phyloP scores from a whole-genome alignment of 2,113 vertebrate genomes.

The Macrotis lagotis region DNA sequence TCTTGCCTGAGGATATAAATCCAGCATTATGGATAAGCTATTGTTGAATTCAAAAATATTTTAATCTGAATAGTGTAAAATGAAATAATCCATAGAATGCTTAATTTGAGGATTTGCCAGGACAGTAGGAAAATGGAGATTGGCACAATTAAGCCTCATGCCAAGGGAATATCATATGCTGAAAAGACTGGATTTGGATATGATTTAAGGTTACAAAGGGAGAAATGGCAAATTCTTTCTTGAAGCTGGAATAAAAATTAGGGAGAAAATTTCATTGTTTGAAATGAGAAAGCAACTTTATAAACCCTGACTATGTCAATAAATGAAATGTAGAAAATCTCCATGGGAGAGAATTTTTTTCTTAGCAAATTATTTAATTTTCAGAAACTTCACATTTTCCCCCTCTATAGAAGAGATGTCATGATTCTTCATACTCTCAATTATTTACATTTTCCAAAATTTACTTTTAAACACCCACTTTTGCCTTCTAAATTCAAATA shows the following conservation, averaged over 20 bases:
- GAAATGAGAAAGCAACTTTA: conserved; percentile 36
- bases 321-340: conserved; percentile 55
- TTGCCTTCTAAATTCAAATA: conserved; percentile 70
- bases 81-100: background rate
- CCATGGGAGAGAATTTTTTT: conserved; percentile 59
- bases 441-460: conserved; percentile 68
- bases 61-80: background rate
- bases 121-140: conserved; percentile 43
- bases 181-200: background rate
- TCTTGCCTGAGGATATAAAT: conserved; percentile 30
- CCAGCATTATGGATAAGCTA: background rate
- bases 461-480: conserved; percentile 50
- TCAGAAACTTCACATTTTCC: conserved; percentile 45
- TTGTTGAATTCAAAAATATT: conserved; percentile 2
- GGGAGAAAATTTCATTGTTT: conserved; percentile 10
- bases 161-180: background rate
- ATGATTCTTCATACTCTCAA: conserved; percentile 63
- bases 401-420: conserved; percentile 37
- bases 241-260: conserved; percentile 43
- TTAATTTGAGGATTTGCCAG: conserved; percentile 21
- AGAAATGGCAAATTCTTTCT: conserved; percentile 35
- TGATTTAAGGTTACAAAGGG: conserved; percentile 18
- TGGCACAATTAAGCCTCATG: conserved; percentile 36
- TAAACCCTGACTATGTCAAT: conserved; percentile 28
- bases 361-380: conserved; percentile 18